Conservation (phyloP, 2,888 invertebrate genomes). For the Apeira syringaria region DNA sequence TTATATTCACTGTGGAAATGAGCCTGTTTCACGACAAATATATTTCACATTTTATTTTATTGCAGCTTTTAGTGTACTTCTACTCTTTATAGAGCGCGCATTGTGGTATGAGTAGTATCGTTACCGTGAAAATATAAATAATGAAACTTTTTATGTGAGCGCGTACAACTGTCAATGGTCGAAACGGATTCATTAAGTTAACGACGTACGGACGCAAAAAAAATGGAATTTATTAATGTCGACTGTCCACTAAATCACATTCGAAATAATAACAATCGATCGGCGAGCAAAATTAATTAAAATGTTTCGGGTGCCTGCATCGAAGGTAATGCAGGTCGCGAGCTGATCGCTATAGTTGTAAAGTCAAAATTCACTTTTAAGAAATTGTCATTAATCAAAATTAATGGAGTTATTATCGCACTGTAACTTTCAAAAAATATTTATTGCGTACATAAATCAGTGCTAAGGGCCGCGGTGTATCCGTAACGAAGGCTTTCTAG, state of each 20-base stretch:
- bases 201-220: conserved; percentile 27
- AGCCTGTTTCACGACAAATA: conserved; percentile 54
- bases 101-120: conserved; percentile 25
- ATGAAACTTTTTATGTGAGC: conserved; percentile 21
- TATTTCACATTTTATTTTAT: conserved; percentile 48
- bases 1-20: conserved; percentile 48
- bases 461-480: conserved; percentile 70
- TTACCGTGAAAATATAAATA: conserved; percentile 17
- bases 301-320: conserved; percentile 59
- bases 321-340: conserved; percentile 56
- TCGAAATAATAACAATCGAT: conserved; percentile 67
- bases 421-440: conserved; percentile 81
- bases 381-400: conserved; percentile 82
- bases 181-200: conserved; percentile 26
- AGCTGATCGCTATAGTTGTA: conserved; percentile 24
- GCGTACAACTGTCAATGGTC: conserved; percentile 8
- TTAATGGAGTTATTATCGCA: conserved; percentile 84
- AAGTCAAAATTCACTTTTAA: conserved; percentile 76
- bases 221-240: conserved; percentile 22
- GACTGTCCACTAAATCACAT: conserved; percentile 36
- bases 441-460: conserved; percentile 80
- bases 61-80: conserved; percentile 33
- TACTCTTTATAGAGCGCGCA: conserved; percentile 23
- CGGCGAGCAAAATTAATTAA: conserved; percentile 68
- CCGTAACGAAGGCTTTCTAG: conserved; percentile 80